phyloP scores from a whole-genome alignment of 1,140 invertebrate species.

The Chironomus striatipennis region DNA sequence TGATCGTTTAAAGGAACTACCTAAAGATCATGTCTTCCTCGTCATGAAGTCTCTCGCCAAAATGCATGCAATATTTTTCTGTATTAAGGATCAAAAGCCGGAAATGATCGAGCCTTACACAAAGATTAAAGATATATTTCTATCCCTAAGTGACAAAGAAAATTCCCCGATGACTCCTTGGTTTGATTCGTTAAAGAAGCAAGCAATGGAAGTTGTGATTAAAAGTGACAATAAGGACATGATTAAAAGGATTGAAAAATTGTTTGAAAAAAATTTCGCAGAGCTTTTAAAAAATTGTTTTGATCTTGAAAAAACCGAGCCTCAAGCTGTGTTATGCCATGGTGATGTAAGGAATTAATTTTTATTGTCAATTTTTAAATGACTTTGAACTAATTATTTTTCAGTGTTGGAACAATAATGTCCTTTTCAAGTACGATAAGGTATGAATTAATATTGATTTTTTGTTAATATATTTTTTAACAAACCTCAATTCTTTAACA shows the following conservation, averaged over 20 bases:
- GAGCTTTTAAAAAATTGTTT: conserved; percentile 29
- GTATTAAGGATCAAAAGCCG: conserved; percentile 34
- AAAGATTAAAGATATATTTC: conserved; percentile 35
- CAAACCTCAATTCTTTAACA: not conserved
- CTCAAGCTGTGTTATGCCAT: conserved; percentile 43
- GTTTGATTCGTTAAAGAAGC: conserved; percentile 32
- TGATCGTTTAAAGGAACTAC: conserved; percentile 40
- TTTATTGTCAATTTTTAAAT: not conserved
- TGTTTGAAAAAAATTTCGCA: conserved; percentile 30
- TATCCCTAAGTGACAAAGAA: conserved; percentile 30
- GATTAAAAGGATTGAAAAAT: conserved; percentile 27
- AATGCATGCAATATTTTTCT: conserved; percentile 46
- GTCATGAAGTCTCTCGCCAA: conserved; percentile 44
- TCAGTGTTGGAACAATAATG: not conserved
- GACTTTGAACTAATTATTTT: not conserved
- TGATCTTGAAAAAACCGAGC: conserved; percentile 32
- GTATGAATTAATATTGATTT: too few species aligned
- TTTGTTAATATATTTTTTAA: too few species aligned
- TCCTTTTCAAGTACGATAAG: not conserved
- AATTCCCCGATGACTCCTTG: conserved; percentile 29
- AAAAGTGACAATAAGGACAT: conserved; percentile 24
- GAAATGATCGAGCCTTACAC: not conserved
- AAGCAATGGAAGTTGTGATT: conserved; percentile 29
- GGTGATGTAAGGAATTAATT: conserved; percentile 37
- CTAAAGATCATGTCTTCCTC: conserved; percentile 39